Evolutionary conservation across 1,140 invertebrate genomes (phyloP), one percentile per base, ranked within the genome.

Genomic region (Sycophila sp.): DNA sequence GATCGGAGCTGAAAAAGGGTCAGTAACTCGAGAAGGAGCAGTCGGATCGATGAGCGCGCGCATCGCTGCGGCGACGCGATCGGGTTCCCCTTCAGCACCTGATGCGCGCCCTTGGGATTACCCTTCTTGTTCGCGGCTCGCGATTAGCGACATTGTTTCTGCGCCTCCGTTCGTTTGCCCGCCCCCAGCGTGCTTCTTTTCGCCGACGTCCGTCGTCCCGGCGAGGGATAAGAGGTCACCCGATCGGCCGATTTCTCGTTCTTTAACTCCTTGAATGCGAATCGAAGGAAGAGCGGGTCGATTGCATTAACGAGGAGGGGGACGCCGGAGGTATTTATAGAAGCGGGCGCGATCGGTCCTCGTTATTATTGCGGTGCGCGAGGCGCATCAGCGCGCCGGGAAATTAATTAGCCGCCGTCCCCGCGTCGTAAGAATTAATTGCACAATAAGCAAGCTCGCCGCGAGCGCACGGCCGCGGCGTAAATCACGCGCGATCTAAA

Each of bases 401-500:
- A n/a, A 59, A 42, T 59, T 40, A 42, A 40, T 59, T 59, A 13
- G 11, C 7, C 55, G 19, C 8, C 7, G 4, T 49, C 11, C 13
- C 3, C n/a, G 11, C 11, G 17, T 2, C 5, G n/a, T 38, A 2
- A 38, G 2, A 7, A 11, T 11, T 2, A n/a, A n/a, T n/a, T n/a
- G n/a, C n/a, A n/a, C n/a, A n/a, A n/a, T n/a, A n/a, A n/a, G n/a
- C n/a, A n/a, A n/a, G n/a, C n/a, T n/a, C n/a, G n/a, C n/a, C n/a
- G n/a, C n/a, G n/a, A n/a, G n/a, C n/a, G n/a, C 22, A 7, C 49
- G 26, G 26, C n/a, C 8, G 55, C 30, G 30, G 45, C 4, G 8
- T 68, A 59, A 68, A 68, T 68, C 65, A 68, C 13, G 40, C 40
- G 30, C 15, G 40, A 32, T 68, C 65, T 68, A 68, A 68, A 68